Evolutionary conservation across 1,140 invertebrate genomes (phyloP), one percentile per base, ranked within the genome.

Genomic region (Procambarus clarkii): DNA sequence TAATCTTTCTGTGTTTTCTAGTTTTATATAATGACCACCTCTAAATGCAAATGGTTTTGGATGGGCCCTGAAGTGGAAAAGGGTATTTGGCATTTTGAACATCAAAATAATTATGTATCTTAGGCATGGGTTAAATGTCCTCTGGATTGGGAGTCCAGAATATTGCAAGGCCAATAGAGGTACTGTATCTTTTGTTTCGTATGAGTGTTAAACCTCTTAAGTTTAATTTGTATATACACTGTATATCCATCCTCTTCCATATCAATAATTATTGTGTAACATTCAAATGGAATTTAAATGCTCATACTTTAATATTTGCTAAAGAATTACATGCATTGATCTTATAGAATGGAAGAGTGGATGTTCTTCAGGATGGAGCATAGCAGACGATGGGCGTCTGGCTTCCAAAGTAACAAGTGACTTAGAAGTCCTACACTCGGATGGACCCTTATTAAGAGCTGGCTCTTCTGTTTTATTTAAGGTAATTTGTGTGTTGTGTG

Each of bases 401-500:
- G 89, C 89, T 24, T 69, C 71, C 82, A 91, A 91, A 78, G 60
- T 79, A 34, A 85, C 74, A 0, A 78, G 82, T 71, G 89, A 91
- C 18, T 44, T 78, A 18, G 89, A 91, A n/a, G 89, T 91, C 34
- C 76, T 91, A 3, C 89, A 91, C 71, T 91, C 89, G 11, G 83
- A 91, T 54, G 89, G 82, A n/a, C 83, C 82, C 44, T 76, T 91
- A 48, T 45, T 91, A 11, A 85, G 24, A 44, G 44, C 89, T 71
- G 89, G 89, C 11, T 84, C 89, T 15, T 85, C 82, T 64, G 89
- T 91, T 8, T 85, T 91, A 34, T 91, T 91, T 76, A 91, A 84
- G 82, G 89, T 91, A 69, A 74, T 74, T 24, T 24, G 4, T 71
- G 60, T 34, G 34, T 34, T 34, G 34, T 34, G 34, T 34, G 34